Percentiles rank a stretch among this genome's conserved stretches.
phyloP scores from a whole-genome alignment of 2,888 invertebrate species.

The Cosmopolites sordidus region DNA sequence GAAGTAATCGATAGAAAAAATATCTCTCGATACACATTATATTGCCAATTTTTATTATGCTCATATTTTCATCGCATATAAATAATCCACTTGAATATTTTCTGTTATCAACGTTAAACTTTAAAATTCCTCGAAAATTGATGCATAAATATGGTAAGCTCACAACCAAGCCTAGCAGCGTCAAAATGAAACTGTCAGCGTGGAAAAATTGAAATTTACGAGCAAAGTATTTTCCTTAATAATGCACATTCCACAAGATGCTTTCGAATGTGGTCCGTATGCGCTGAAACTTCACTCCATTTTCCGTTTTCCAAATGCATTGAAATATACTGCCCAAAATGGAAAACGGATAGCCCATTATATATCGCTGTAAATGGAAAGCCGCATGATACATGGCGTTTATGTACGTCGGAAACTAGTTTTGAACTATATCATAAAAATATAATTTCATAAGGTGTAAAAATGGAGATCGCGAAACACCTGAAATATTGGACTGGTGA shows the following conservation, averaged over 20 bases:
- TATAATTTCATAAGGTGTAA: no score
- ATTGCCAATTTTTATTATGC: no score
- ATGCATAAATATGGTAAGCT: constrained; percentile 4
- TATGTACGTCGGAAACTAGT: no score
- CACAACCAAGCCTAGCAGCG: constrained; percentile 3
- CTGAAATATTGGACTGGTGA: no score
- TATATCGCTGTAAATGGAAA: neutral
- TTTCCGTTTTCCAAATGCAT: neutral
- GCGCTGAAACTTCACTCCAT: neutral
- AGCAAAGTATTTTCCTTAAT: constrained; percentile 12
- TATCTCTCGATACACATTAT: no score
- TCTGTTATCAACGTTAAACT: constrained; percentile 2
- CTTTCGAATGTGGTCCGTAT: constrained; percentile 4
- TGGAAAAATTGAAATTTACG: constrained; percentile 16
- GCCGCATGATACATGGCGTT: no score
- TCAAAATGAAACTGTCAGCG: constrained; percentile 17
- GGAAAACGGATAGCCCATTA: constrained; percentile 1
- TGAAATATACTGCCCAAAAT: neutral
- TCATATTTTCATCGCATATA: neutral
- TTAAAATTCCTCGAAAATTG: constrained; percentile 13
- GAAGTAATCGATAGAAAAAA: no score
- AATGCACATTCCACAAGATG: constrained; percentile 12
- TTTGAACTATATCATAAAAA: no score
- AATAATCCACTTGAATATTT: neutral
- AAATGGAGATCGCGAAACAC: no score